phyloP scores from a whole-genome alignment of 1,140 invertebrate genomes.

The Rhyzopertha dominica region DNA sequence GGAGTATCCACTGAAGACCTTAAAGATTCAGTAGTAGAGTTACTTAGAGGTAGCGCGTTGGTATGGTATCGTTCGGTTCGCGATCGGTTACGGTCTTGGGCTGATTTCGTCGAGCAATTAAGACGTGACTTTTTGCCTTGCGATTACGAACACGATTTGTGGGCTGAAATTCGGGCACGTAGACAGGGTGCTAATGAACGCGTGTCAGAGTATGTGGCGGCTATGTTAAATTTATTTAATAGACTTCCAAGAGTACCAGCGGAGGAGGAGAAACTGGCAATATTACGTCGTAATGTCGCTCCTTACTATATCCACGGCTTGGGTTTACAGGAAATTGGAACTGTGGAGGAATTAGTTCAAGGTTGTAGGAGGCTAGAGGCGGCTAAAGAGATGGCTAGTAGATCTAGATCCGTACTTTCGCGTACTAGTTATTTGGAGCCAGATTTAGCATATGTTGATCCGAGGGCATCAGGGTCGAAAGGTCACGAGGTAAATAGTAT shows the following conservation, averaged over 20 bases:
- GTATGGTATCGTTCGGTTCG: too few species aligned
- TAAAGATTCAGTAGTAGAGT: too few species aligned
- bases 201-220: conserved; percentile 30
- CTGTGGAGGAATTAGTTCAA: conserved; percentile 5
- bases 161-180: conserved; percentile 27
- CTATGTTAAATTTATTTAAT: conserved; percentile 31
- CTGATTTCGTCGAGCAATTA: conserved; percentile 19
- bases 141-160: conserved; percentile 31
- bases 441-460: conserved; percentile 10
- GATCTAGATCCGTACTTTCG: background rate
- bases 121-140: conserved; percentile 25
- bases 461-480: too few species aligned
- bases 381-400: conserved; percentile 1
- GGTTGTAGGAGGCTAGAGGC: conserved; percentile 8
- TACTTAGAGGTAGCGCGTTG: too few species aligned
- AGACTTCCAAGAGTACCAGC: conserved; percentile 18
- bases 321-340: conserved; percentile 1
- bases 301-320: conserved; percentile 18
- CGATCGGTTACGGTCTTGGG: conserved; percentile 16
- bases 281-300: conserved; percentile 27
- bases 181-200: conserved; percentile 33
- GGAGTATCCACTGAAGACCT: too few species aligned
- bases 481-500: too few species aligned
- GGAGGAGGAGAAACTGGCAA: conserved; percentile 28
- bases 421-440: conserved; percentile 6